Evolutionary conservation across 1,140 invertebrate species (phyloP).

Genomic region (Paraescarpia echinospica): DNA sequence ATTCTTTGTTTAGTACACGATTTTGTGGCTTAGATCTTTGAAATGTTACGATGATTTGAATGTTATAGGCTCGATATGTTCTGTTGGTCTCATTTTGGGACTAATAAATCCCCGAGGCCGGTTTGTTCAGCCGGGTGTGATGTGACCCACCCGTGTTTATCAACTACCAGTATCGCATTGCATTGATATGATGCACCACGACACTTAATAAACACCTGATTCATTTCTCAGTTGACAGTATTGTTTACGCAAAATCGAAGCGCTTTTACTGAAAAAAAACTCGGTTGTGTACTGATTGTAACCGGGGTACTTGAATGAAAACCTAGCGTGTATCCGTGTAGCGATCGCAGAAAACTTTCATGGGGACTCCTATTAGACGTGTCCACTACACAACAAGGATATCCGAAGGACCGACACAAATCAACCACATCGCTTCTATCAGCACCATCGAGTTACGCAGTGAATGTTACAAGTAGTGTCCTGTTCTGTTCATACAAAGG

Average conservation of each 20-base stretch:
- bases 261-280: not conserved
- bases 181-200: not conserved
- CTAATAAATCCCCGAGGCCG: too few species aligned
- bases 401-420: not conserved
- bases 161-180: not conserved
- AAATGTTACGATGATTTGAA: too few species aligned
- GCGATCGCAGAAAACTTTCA: not conserved
- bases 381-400: not conserved
- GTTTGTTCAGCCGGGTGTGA: not conserved
- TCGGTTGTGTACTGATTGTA: not conserved
- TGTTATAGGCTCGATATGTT: too few species aligned
- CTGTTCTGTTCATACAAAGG: not conserved
- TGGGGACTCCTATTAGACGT: not conserved
- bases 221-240: not conserved
- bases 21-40: too few species aligned
- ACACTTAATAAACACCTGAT: not conserved
- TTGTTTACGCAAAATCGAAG: not conserved
- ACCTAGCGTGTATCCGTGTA: not conserved
- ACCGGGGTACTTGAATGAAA: not conserved
- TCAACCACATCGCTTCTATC: not conserved
- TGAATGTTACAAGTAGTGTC: not conserved
- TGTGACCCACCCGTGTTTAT: not conserved
- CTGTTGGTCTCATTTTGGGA: too few species aligned
- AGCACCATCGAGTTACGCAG: not conserved
- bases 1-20: too few species aligned